phyloP scores from a whole-genome alignment of 2,797 vertebrate genomes.

The Glyptemys insculpta region DNA sequence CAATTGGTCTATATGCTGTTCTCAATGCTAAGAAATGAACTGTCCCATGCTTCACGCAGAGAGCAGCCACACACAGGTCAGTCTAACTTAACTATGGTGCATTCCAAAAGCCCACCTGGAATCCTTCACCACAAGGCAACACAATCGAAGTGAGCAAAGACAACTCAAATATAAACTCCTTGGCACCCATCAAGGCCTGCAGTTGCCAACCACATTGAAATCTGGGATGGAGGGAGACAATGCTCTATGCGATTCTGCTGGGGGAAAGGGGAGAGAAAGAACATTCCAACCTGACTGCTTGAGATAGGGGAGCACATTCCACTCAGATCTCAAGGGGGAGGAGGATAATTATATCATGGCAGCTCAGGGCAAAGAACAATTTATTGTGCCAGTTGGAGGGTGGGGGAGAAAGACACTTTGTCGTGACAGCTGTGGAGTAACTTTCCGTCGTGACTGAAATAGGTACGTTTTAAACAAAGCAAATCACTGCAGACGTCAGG shows the following conservation, averaged over 20 bases:
- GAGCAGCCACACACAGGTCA: neutral
- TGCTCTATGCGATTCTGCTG: neutral
- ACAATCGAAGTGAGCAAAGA: neutral
- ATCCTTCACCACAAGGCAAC: neutral
- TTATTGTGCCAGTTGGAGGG: neutral
- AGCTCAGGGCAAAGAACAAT: neutral
- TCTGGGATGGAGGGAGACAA: neutral
- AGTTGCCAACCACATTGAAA: neutral
- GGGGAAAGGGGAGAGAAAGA: neutral
- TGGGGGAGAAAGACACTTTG: conserved; percentile 3
- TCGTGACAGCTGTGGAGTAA: neutral
- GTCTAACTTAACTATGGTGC: neutral
- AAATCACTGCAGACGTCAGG: conserved; percentile 1
- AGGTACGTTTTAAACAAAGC: conserved; percentile 1
- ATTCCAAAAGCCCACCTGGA: neutral
- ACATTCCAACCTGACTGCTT: neutral
- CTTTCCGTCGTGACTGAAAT: neutral
- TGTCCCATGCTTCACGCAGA: neutral
- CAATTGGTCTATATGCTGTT: neutral
- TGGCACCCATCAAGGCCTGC: neutral
- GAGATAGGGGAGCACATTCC: neutral
- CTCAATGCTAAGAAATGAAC: neutral
- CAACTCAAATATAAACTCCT: neutral
- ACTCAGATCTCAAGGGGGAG: neutral
- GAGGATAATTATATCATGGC: neutral